phyloP scores from a whole-genome alignment of 2,113 vertebrate genomes.

The Hydropotes inermis region DNA sequence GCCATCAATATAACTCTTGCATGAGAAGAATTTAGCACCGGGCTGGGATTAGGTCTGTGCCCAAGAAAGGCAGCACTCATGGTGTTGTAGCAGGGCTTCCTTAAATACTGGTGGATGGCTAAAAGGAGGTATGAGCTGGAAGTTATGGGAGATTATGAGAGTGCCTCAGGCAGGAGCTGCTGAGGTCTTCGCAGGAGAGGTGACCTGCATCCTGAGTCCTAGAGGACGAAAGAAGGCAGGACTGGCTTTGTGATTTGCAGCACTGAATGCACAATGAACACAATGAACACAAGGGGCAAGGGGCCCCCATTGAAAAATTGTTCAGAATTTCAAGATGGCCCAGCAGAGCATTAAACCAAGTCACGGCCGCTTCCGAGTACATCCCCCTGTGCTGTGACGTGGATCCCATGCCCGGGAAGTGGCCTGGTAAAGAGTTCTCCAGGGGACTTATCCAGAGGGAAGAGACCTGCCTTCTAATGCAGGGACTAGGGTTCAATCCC shows the following conservation, averaged over 20 bases:
- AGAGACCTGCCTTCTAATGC: neutral
- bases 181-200: neutral
- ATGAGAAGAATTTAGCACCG: neutral
- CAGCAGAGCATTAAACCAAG: too few relatives aligned
- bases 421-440: neutral
- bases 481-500: neutral
- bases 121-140: neutral
- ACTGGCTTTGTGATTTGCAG: neutral
- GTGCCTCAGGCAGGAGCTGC: neutral
- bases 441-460: neutral
- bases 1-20: neutral
- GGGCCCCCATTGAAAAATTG: neutral
- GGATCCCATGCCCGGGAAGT: rapidly evolving
- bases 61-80: neutral
- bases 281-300: too few relatives aligned
- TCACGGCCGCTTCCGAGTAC: rapidly evolving
- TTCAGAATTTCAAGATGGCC: neutral
- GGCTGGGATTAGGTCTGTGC: neutral
- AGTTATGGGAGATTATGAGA: neutral
- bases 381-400: rapidly evolving
- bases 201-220: neutral
- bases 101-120: neutral
- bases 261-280: neutral
- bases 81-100: rapidly evolving
- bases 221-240: neutral